Evolutionary conservation across 2,113 vertebrate genomes (phyloP), one percentile per base, ranked within the genome.

Genomic region (Polypterus bichir): DNA sequence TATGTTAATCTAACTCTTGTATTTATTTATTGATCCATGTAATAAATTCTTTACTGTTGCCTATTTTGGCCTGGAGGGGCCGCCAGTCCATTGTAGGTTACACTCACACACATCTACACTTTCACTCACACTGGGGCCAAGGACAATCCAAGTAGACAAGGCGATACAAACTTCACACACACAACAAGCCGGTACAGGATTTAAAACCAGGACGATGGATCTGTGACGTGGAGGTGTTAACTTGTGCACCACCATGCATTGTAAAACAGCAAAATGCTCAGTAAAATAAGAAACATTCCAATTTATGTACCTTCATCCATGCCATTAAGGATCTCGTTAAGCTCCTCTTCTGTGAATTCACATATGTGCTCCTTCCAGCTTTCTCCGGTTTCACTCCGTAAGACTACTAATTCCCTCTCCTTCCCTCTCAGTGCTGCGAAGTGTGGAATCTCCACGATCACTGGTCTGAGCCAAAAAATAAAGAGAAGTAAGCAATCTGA

Each of bases 281-380:
- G 10, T 10, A n/a, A 10, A 55, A n/a, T 55, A 27, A 4, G 10
- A 55, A 55, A 27, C 27, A 27, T 27, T 27, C 6, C 5, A 11
- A 27, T 27, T 27, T 27, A 10, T 47, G 47, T 84, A 99, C 96
- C 95, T 84, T 97, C 95, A 57, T 98, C 93, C 91, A 93, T 93
- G 71, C 94, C 93, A 1, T 99, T 98, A 5, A 99, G 82, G 65
- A 99, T 91, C 77, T 93, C 94, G 5, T 98, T 97, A 59, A 99
- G 81, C 6, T 97, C 96, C 47, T 96, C 93, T 59, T 96, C 93
- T 0, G 89, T 94, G 77, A 90, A 86, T 70, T 99, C 96, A 62
- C 94, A 97, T 74, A 90, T 92, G 67, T 99, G 96, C 69, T 99
- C 96, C 72, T 96, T 98, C 96, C 96, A 99, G 84, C 85, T 95